phyloP scores from a whole-genome alignment of 1,140 invertebrate genomes.

The Parapsyche elsis region DNA sequence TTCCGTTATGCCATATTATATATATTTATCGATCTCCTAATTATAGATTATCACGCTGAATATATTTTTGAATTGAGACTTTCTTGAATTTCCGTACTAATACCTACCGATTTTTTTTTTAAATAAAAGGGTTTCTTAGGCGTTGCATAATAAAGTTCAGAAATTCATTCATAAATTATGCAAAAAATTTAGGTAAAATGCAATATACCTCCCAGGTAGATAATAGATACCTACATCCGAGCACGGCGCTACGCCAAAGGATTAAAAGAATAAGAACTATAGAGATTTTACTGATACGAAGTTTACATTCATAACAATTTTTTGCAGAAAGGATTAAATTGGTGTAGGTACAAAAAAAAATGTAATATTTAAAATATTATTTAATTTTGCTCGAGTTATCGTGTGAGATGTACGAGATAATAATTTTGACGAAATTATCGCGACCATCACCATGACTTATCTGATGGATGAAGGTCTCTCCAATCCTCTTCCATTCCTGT shows the following conservation, averaged over 20 bases:
- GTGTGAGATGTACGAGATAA: too few relatives aligned
- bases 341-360: neutral
- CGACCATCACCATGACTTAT: too few relatives aligned
- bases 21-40: neutral
- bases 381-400: neutral
- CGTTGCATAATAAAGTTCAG: neutral
- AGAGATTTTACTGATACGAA: neutral
- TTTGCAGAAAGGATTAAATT: neutral
- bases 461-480: too few relatives aligned
- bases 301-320: constrained; percentile 11
- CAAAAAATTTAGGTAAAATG: neutral
- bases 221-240: neutral
- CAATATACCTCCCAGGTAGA: constrained; percentile 1
- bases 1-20: neutral
- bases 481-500: too few relatives aligned
- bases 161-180: constrained; percentile 11
- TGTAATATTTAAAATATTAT: neutral
- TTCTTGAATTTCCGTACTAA: too few relatives aligned
- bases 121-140: neutral
- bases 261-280: neutral
- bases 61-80: too few relatives aligned
- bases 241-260: neutral
- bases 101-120: neutral
- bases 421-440: too few relatives aligned
- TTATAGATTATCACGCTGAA: too few relatives aligned